These are phyloP conservation scores for Gallinago stenura DNA, from an alignment of 2,797 vertebrate species.

Conservation along the genomic window DNA sequence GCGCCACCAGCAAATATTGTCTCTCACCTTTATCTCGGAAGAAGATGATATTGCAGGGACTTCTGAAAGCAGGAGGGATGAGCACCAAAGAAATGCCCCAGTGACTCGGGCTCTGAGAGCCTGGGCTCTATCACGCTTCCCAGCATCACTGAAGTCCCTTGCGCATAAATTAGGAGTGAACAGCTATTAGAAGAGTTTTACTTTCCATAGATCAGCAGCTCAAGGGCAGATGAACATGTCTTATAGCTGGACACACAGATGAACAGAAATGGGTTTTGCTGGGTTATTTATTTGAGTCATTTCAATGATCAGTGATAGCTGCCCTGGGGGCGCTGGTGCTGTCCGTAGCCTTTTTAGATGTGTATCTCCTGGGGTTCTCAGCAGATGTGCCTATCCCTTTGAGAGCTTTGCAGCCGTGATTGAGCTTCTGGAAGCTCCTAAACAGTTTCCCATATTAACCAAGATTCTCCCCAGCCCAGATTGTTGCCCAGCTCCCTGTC, in stretches of 20 bases:
- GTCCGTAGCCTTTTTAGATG: background rate
- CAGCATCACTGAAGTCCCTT: background rate
- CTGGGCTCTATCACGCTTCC: accelerated
- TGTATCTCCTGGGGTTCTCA: background rate
- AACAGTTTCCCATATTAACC: background rate
- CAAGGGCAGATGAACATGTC: background rate
- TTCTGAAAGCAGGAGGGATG: background rate
- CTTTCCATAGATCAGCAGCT: background rate
- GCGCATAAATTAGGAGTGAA: background rate
- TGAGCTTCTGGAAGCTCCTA: background rate
- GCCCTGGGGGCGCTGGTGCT: background rate
- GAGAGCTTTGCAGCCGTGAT: background rate
- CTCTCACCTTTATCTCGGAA: background rate
- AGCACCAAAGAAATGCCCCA: background rate
- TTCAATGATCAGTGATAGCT: background rate
- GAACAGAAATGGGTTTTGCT: background rate
- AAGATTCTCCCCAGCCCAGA: background rate
- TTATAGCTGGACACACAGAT: background rate
- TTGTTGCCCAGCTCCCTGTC: background rate
- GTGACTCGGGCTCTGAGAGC: background rate
- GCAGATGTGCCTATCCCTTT: background rate
- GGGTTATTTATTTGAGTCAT: background rate
- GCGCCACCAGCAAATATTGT: background rate
- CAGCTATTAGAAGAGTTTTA: background rate
- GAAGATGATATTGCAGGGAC: background rate